Conservation (phyloP, 2,888 invertebrate genomes). For the Protula sp. region DNA sequence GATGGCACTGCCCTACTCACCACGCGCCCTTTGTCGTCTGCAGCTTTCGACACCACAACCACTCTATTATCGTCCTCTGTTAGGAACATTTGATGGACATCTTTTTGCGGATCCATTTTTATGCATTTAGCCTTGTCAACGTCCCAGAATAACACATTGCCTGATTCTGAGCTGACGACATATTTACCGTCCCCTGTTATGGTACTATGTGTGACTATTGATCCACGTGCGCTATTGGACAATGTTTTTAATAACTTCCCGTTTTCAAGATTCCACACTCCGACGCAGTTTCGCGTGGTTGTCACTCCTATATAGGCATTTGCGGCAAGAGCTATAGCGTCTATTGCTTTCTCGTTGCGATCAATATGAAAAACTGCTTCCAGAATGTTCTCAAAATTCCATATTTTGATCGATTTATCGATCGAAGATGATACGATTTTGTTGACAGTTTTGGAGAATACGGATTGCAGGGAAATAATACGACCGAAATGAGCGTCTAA, state of each 20-base stretch:
- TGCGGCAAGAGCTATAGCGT: slow-evolving; percentile 65
- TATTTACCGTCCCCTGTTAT: slow-evolving; percentile 78
- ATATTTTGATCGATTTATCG: slow-evolving; percentile 94
- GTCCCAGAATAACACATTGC: slow-evolving; percentile 85
- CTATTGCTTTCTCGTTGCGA: slow-evolving; percentile 88
- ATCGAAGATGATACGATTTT: slow-evolving; percentile 88
- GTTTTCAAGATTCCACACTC: slow-evolving; percentile 85
- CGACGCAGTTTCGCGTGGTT: slow-evolving; percentile 88
- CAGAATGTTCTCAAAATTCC: slow-evolving; percentile 98
- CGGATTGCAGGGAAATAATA: slow-evolving; percentile 82
- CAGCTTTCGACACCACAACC: slow-evolving; percentile 64
- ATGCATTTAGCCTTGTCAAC: slow-evolving; percentile 68
- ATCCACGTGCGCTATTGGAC: slow-evolving; percentile 85
- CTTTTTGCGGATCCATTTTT: slow-evolving; percentile 77
- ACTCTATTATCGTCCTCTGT: slow-evolving; percentile 71
- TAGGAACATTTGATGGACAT: slow-evolving; percentile 70
- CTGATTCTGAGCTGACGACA: slow-evolving; percentile 86
- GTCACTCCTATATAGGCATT: slow-evolving; percentile 74
- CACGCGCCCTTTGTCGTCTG: slow-evolving; percentile 2
- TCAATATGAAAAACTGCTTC: slow-evolving; percentile 83
- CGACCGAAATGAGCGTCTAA: slow-evolving; percentile 95
- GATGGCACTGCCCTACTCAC: slow-evolving; percentile 57
- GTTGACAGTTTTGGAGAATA: slow-evolving; percentile 70
- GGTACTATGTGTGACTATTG: slow-evolving; percentile 87
- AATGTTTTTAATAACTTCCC: slow-evolving; percentile 80